These are phyloP conservation scores for Drosophila anceps DNA, from an alignment of 2,888 invertebrate species.

Conservation along the genomic window DNA sequence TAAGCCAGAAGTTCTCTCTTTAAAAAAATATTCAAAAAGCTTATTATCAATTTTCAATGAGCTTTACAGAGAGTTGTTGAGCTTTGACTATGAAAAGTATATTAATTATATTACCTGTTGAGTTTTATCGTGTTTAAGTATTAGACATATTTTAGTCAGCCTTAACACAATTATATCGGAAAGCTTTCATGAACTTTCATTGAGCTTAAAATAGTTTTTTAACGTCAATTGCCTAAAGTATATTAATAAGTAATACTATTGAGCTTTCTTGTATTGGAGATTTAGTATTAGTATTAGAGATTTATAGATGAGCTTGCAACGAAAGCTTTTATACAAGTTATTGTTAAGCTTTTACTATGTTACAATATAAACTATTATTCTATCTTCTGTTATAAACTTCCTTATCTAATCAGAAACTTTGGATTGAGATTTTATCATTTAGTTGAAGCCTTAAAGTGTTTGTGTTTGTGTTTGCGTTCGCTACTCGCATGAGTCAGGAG, in stretches of 20 bases:
- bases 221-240: too few relatives aligned
- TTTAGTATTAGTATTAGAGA: too few relatives aligned
- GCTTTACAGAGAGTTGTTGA: not conserved
- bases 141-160: too few relatives aligned
- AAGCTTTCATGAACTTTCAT: too few relatives aligned
- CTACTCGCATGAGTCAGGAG: not conserved
- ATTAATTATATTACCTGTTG: not conserved
- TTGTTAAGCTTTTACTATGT: not conserved
- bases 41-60: not conserved
- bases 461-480: not conserved
- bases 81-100: not conserved
- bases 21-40: too few relatives aligned
- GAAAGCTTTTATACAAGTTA: not conserved
- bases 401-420: constrained; percentile 3
- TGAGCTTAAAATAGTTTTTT: too few relatives aligned
- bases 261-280: too few relatives aligned
- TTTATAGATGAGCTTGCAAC: too few relatives aligned
- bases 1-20: too few relatives aligned
- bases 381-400: too few relatives aligned
- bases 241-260: too few relatives aligned
- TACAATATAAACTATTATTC: not conserved
- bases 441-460: not conserved
- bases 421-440: constrained; percentile 1
- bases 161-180: too few relatives aligned
- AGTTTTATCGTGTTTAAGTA: not conserved